phyloP scores from a whole-genome alignment of 2,113 vertebrate genomes.

The Pollimyrus isidori region DNA sequence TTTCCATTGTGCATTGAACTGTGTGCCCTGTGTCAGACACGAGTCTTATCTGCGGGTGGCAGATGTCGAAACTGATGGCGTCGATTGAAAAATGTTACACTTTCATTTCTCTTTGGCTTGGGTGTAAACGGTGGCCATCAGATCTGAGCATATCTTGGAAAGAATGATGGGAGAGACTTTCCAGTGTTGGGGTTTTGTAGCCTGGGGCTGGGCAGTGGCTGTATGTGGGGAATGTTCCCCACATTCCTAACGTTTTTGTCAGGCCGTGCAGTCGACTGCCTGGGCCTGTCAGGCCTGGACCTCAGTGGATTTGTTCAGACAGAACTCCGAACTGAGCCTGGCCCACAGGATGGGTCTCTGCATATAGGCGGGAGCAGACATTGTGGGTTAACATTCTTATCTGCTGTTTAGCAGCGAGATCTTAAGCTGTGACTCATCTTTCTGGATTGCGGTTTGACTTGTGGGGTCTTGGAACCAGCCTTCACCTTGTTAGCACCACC shows the following conservation, averaged over 20 bases:
- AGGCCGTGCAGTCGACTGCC: slow-evolving; percentile 54
- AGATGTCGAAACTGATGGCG: not conserved
- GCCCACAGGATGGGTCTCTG: slow-evolving; percentile 36
- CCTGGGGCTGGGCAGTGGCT: not conserved
- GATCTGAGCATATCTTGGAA: not conserved
- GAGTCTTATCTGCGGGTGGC: not conserved
- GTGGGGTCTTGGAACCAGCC: too few relatives aligned
- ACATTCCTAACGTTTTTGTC: slow-evolving; percentile 62
- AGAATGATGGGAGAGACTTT: not conserved
- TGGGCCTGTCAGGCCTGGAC: slow-evolving; percentile 49
- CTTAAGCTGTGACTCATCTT: not conserved
- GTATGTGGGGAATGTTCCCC: slow-evolving; percentile 55
- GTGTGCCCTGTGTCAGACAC: not conserved
- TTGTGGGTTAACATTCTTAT: not conserved
- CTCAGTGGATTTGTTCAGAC: slow-evolving; percentile 43
- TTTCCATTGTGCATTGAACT: not conserved
- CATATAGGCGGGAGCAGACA: not conserved
- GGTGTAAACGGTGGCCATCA: not conserved
- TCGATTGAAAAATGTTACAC: not conserved
- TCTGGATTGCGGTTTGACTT: not conserved
- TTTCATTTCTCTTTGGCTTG: not conserved
- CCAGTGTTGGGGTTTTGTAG: not conserved
- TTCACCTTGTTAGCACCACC: too few relatives aligned
- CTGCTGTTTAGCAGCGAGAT: not conserved
- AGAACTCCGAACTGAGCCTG: slow-evolving; percentile 36